Base-by-base conservation (phyloP, 2,888 invertebrate genomes). In the Thera obeliscata region DNA sequence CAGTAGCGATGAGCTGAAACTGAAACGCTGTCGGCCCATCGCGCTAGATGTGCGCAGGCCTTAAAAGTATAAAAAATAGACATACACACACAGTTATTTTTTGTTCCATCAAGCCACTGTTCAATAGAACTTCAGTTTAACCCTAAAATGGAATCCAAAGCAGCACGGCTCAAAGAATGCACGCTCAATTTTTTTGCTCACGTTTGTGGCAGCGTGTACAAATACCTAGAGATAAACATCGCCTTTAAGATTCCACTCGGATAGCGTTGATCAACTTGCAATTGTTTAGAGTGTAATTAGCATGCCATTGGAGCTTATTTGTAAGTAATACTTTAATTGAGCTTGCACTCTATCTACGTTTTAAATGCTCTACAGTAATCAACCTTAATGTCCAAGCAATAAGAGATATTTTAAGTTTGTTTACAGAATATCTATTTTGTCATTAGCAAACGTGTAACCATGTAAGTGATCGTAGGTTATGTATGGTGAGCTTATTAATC, bases 301-400 rank as follows among this genome's bases (percentile, higher is more conserved):
- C 64, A 79, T 79, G 61, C 64, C 70, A 69, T 73, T 71, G 72
- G 60, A 71, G 72, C 71, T 74, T 68, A 75, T 75, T 77, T 74
- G 78, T 78, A 78, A 76, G 70, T 68, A 75, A 79, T 78, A 77
- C 76, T 78, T 72, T 80, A 78, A 78, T 78, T 78, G 72, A 69
- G 64, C 63, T 72, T 66, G 74, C 73, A 73, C 69, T 62, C 64
- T 64, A 50, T n/a, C 35, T 41, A 58, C 12, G 56, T 60, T 50
- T n/a, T 46, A 43, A 46, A 4, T 12, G 46, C 35, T 43, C 38
- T 48, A 52, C 60, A 12, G 60, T 38, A 38, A n/a, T 55, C 8
- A 33, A 33, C 43, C 38, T 56, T 65, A 62, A 55, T 22, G 50
- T 0, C 12, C 35, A 43, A 6, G 43, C 8, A 9, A 7, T 64